These are phyloP conservation scores for Silurus aristotelis DNA, from an alignment of 2,797 vertebrate species.

Conservation along the genomic window DNA sequence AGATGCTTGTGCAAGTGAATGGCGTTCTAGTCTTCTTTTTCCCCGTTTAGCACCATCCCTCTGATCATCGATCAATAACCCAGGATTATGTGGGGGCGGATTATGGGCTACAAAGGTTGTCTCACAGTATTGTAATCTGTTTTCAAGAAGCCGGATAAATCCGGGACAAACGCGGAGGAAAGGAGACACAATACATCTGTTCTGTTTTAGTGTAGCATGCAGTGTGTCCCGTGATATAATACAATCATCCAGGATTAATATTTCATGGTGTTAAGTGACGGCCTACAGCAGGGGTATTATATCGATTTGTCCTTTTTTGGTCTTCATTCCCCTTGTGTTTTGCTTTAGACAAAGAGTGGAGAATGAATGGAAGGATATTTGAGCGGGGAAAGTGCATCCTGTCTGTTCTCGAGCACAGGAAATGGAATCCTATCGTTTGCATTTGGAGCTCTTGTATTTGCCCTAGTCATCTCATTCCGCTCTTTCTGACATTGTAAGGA, in stretches of 20 bases:
- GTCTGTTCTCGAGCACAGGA: conserved; percentile 45
- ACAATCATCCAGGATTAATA: conserved; percentile 63
- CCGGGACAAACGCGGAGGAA: conserved; percentile 25
- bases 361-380: conserved; percentile 55
- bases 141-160: conserved; percentile 60
- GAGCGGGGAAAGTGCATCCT: conserved; percentile 41
- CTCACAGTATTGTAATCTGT: conserved; percentile 69
- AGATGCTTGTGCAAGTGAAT: conserved; percentile 39
- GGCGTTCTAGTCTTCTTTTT: conserved; percentile 18
- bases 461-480: conserved; percentile 50
- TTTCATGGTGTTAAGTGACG: conserved; percentile 64
- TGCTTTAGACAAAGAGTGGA: conserved; percentile 56
- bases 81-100: conserved; percentile 70
- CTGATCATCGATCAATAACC: conserved; percentile 74
- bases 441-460: conserved; percentile 53
- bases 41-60: conserved; percentile 48
- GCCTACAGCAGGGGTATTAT: conserved; percentile 52
- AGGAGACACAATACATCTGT: conserved; percentile 32
- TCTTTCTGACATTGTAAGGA: conserved; percentile 45
- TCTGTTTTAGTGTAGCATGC: conserved; percentile 35
- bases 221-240: conserved; percentile 55
- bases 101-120: conserved; percentile 75
- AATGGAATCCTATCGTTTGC: conserved; percentile 54
- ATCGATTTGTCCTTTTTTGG: conserved; percentile 52
- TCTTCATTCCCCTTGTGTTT: conserved; percentile 48